Evolutionary conservation across 2,888 invertebrate genomes (phyloP), one percentile per base, ranked within the genome.

Genomic region (Aplocera efformata): DNA sequence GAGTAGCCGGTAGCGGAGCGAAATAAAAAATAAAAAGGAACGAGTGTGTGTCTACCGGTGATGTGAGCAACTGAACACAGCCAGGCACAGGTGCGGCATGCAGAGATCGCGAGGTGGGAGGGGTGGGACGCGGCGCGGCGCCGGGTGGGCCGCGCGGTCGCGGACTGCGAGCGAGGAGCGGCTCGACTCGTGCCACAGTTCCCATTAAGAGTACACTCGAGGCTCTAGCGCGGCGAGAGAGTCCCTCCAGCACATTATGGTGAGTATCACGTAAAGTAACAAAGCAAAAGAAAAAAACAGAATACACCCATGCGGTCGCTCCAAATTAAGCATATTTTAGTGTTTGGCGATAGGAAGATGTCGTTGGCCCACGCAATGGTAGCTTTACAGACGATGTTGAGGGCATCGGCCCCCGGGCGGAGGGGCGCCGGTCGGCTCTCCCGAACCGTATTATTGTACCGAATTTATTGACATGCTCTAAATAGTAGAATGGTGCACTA

Each of bases 31-130:
- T 65, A 82, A 69, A 17, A 83, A 82, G 80, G 77, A 79, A 78
- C 71, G 62, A 71, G 76, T 80, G 84, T 84, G 83, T 84, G 79
- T 82, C 84, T 86, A 85, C 81, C 77, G 75, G 85, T 86, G 86
- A 85, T 80, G 84, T 88, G 85, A 85, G 88, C 88, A 86, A 88
- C 85, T 79, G 79, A 88, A 86, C 83, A 88, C 86, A 88, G 88
- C 88, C 85, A 88, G 88, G 86, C 88, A 83, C 79, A 79, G 81
- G 83, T 84, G 83, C 81, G 80, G 72, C 77, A 77, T 75, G 79
- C 75, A 77, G 65, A 74, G 77, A 76, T 79, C 79, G 83, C 81
- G 84, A 78, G 82, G 81, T 73, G 79, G 77, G 79, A 67, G 73
- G 79, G 78, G 75, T 61, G 77, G 79, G 79, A 68, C 72, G 77